Base-by-base conservation (phyloP, 1,140 invertebrate species). In the Asbolus verrucosus region DNA sequence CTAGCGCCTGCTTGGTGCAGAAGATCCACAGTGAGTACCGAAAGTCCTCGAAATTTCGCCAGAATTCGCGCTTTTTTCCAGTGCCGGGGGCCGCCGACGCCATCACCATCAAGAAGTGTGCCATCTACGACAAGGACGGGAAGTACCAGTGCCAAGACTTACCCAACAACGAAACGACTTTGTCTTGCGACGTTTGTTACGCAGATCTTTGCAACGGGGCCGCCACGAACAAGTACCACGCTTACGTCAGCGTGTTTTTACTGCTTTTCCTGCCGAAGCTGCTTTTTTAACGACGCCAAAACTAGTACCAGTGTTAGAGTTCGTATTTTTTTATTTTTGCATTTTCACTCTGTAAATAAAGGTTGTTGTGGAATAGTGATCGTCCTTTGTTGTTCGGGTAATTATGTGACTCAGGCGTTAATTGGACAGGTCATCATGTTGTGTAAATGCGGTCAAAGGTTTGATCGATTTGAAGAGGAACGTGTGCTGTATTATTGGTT, bases 201-300 rank as follows among this genome's bases (percentile, higher is more conserved):
- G 61, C 11, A 13, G 61, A 63, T 39, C 41, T 63, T 41, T 63
- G 61, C 19, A 63, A 63, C 33, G 8, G n/a, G n/a, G n/a, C n/a
- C n/a, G n/a, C n/a, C 16, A 4, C 24, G 16, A 27, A 19, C n/a
- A n/a, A 18, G 14, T 3, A 16, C 14, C 1, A 21, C 16, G 39
- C 19, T 54, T 36, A 36, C 2, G 5, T 11, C 2, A 36, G 33
- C 33, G 11, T 4, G 24, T 8, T 36, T 36, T 36, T 11, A n/a
- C 11, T 36, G 2, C 2, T 6, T 36, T 36, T 6, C 33, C 11
- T 36, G 33, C 11, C 6, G 5, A 6, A 36, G 8, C 8, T 11
- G 33, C 6, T 36, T 11, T 36, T 8, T 11, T 36, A 36, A 36
- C n/a, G n/a, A n/a, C n/a, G n/a, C n/a, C n/a, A n/a, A 3, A 6